Evolutionary conservation across 2,113 vertebrate species (phyloP), one percentile per base, ranked within the genome.

Genomic region (Lepisosteus oculatus): DNA sequence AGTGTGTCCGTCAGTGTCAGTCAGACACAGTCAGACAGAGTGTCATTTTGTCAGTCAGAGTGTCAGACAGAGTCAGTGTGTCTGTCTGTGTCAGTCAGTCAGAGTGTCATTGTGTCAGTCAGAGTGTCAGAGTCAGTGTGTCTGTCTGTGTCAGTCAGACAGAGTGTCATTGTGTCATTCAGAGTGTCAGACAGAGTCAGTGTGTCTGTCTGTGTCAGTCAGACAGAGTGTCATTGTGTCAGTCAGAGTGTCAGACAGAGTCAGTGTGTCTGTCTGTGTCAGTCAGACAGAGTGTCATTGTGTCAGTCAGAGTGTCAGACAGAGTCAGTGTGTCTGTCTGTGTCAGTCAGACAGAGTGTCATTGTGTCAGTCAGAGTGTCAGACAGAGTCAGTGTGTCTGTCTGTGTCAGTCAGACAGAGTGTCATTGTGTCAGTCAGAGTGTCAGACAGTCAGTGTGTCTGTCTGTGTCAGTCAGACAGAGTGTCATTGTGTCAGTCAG

Each of bases 151-250:
- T 3, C 47, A 51, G 42, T 7, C 13, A n/a, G 67, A 65, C 2
- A n/a, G 5, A 51, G 5, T 5, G 47, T 6, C 47, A 51, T 5
- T 0, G 47, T 51, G 47, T 51, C 8, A 51, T 1, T 6, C 47
- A 51, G 5, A 51, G 47, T 6, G 47, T 6, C 43, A 12, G 70
- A 1, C 43, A 15, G 4, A 11, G 42, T 8, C 47, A 51, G 47
- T 5, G 47, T 44, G 43, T 3, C 9, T 4, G 29, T 54, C 76
- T 14, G 74, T 29, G 17, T 81, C 74, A 81, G 75, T 87, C 89
- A 2, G 83, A 82, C 72, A 83, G 72, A 51, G 4, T 51, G 47
- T 5, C 47, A 78, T 8, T 12, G 66, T 17, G 6, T 4, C 11
- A 13, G 45, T 0, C 13, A 43, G 42, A 17, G 15, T 9, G 8